Evolutionary conservation across 2,888 invertebrate genomes (phyloP), one percentile per base, ranked within the genome.

Genomic region (Sinohyriopsis cumingii): DNA sequence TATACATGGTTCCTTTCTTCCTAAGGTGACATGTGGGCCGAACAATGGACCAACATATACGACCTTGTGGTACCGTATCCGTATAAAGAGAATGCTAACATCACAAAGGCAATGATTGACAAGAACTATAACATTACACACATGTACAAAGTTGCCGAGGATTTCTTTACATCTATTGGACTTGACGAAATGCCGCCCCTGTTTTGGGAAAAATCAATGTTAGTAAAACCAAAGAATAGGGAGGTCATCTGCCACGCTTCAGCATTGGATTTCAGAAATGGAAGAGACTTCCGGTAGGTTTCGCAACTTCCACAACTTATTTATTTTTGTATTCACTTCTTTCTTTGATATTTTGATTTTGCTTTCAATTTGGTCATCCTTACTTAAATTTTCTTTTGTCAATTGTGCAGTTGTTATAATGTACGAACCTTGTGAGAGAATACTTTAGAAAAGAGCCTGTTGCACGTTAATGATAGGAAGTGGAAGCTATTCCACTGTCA

Each of bases 221-320:
- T 96, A 55, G 94, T 94, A 78, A 93, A 94, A 72, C 95, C 96
- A 20, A 94, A 94, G 75, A 9, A 9, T 9, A 73, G 94, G 92
- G 88, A 92, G 25, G 92, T 93, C 0, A 92, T 93, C 63, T 94
- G 94, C 77, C 92, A 94, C 81, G 93, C 94, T 0, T 93, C 93
- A 1, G 94, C 96, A 0, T 96, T 95, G 95, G 95, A 96, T 89
- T 95, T 96, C 90, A 95, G 95, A 86, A 95, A 96, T 85, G 92
- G 93, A 82, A 92, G 95, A 86, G 96, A 97, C 89, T 96, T 96
- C 86, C 93, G 96, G 95, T 95, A 87, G 74, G 60, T 57, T 55
- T 20, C 9, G 20, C 57, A 25, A 25, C 25, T 28, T 3, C 28
- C 28, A 28, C 28, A 28, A 4, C 28, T 28, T 5, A 28, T 28